Conservation (phyloP, 2,113 vertebrate genomes). For the Carlito syrichta region DNA sequence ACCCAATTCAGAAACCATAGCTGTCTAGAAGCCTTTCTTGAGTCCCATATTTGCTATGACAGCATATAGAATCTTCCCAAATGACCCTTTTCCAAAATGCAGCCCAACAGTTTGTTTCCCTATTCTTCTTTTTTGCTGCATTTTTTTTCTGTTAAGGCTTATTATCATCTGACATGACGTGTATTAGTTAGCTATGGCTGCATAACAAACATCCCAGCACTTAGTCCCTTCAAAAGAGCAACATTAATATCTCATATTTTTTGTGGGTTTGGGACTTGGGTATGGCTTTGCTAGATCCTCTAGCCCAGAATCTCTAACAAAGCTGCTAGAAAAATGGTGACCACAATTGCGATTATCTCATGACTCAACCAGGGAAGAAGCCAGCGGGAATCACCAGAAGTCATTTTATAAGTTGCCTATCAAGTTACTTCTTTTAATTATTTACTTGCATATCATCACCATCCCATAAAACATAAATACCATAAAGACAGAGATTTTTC, state of each 20-base stretch:
- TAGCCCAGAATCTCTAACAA: neutral
- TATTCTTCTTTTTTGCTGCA: neutral
- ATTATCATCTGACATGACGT: neutral
- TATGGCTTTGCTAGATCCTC: neutral
- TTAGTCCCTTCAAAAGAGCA: neutral
- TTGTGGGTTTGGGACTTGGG: neutral
- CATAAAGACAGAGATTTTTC: neutral
- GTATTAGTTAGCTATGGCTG: neutral
- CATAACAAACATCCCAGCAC: neutral
- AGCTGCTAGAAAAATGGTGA: neutral
- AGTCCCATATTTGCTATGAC: neutral
- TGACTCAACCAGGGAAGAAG: neutral
- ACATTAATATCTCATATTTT: neutral
- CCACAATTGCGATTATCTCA: neutral
- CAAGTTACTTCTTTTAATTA: neutral
- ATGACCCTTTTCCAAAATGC: neutral
- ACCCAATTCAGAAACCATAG: neutral
- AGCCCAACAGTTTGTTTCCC: neutral
- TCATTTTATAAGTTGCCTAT: neutral
- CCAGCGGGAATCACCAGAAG: neutral
- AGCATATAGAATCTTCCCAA: neutral
- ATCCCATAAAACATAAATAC: neutral
- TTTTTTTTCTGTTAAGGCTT: neutral
- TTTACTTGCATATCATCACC: neutral
- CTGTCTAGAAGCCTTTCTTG: neutral